Evolutionary conservation across 2,888 invertebrate genomes (phyloP), one percentile per base, ranked within the genome.

Genomic region (Acanthosoma haemorrhoidale): DNA sequence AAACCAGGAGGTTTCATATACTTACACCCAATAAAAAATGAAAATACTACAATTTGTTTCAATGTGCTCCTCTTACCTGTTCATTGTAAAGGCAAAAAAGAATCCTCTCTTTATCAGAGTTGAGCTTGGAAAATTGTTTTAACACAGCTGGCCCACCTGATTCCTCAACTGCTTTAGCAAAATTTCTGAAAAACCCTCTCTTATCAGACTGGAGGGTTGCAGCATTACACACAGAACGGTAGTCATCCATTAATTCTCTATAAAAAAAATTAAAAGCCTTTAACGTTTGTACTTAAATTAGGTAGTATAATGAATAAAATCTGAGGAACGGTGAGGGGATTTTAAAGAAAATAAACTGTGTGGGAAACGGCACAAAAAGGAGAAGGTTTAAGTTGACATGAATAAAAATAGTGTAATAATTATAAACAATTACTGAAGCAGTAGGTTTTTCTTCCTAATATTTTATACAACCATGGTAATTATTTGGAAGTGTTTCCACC

Each of bases 111-210:
- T 80, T 80, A 77, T 90, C 86, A 58, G 79, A 85, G 71, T 82
- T 82, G 8, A 86, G 77, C 57, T 83, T 81, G 15, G 84, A 86
- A 75, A 91, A 88, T 70, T 80, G 81, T 2, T 82, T 78, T 57
- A 89, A 80, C 89, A 89, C 90, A 36, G 82, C 79, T 31, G 82
- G 76, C 9, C 85, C 85, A 0, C 83, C 85, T 25, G 81, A 75
- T 8, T 83, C 78, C 0, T 81, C 82, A 18, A 90, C 83, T 75
- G 85, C 83, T 61, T 88, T 84, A 21, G 84, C 85, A 73, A 90
- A 85, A 43, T 84, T 84, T 73, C 85, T 82, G 78, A 92, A 91
- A 79, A 92, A 92, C 0, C 92, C 92, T 76, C 87, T 86, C 71
- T 84, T 83, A 75, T 88, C 86, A 0, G 90, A 88, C 78, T 88